A percentile compares a stretch with the other conserved stretches of the same genome.
phyloP scores from a whole-genome alignment of 1,140 invertebrate species.

The Maniola jurtina region DNA sequence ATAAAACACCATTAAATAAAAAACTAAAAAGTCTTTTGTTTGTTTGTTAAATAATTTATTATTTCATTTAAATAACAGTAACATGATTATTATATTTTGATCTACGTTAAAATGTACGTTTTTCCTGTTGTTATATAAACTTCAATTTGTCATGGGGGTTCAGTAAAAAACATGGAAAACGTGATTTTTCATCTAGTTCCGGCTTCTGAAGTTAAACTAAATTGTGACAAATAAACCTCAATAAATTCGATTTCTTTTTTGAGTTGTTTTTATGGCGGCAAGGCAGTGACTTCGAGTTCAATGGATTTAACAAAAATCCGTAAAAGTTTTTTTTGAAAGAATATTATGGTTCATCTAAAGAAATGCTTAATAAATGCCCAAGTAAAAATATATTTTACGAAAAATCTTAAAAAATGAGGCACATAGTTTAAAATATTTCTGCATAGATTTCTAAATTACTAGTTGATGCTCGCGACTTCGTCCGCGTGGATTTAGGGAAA shows the following conservation, averaged over 20 bases:
- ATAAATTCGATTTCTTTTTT: slow-evolving; percentile 9
- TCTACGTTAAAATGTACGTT: slow-evolving; percentile 3
- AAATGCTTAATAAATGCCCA: too few relatives aligned
- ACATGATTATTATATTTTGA: not conserved
- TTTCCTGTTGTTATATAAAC: slow-evolving; percentile 4
- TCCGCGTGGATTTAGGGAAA: too few relatives aligned
- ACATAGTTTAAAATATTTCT: not conserved
- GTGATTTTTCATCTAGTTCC: slow-evolving; percentile 5
- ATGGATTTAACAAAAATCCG: too few relatives aligned
- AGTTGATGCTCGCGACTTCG: too few relatives aligned
- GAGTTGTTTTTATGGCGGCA: not conserved
- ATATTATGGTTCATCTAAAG: too few relatives aligned
- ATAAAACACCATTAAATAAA: not conserved
- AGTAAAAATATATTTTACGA: too few relatives aligned
- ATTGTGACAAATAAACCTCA: slow-evolving; percentile 6
- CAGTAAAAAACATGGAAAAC: not conserved
- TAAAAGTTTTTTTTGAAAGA: too few relatives aligned
- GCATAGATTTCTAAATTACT: too few relatives aligned
- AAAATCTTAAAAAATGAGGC: too few relatives aligned
- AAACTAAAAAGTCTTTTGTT: not conserved
- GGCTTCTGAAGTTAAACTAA: slow-evolving; percentile 5
- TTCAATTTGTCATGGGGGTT: not conserved
- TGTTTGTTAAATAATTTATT: not conserved
- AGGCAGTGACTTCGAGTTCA: not conserved
- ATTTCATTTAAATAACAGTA: not conserved